Conservation (phyloP, 2,113 vertebrate species). For the Corythornis cristatus region DNA sequence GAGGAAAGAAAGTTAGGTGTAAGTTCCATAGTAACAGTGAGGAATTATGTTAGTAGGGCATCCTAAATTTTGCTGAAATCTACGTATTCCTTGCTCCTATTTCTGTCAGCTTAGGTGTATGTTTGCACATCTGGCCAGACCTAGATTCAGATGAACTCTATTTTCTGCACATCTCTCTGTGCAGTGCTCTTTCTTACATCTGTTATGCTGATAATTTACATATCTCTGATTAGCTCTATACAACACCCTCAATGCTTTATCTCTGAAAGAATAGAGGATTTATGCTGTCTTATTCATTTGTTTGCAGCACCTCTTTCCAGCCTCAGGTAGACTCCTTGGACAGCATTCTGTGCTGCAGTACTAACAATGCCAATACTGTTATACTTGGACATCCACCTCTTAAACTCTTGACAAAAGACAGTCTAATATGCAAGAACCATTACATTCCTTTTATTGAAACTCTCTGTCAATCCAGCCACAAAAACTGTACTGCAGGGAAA, state of each 20-base stretch:
- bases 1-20: neutral
- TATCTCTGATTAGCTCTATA: neutral
- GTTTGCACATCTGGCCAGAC: neutral
- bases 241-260: neutral
- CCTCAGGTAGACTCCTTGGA: neutral
- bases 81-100: neutral
- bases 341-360: neutral
- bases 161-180: neutral
- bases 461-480: neutral
- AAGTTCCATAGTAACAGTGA: neutral
- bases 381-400: neutral
- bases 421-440: neutral
- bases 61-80: neutral
- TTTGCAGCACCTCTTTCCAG: neutral
- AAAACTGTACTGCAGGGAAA: neutral
- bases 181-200: neutral
- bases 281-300: neutral
- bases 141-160: neutral
- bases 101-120: neutral
- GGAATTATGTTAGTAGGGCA: neutral
- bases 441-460: neutral
- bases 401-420: slow-evolving; percentile 20
- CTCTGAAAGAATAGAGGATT: slow-evolving; percentile 4
- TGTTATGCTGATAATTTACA: neutral
- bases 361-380: neutral